Base-by-base conservation (phyloP, 2,797 vertebrate genomes). In the Dicrostonyx torquatus region DNA sequence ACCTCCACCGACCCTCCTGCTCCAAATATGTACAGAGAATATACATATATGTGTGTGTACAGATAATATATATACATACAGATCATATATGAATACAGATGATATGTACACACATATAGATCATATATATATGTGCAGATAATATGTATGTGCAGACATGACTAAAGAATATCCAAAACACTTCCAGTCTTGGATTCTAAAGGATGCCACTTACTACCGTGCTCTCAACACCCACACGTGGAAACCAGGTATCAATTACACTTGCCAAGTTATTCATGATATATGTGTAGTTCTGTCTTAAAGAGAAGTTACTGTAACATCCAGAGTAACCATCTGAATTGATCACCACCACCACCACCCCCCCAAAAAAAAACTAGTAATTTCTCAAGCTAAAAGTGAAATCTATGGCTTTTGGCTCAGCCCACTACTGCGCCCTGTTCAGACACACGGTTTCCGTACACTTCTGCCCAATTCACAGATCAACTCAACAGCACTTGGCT, bases 81-180 rank as follows among this genome's bases (percentile, higher is more conserved):
- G 55, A 55, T 55, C 15, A 55, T 55, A 55, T 6, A 55, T 18
- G 43, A n/a, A n/a, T 55, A 18, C 18, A 55, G 55, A 55, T 55
- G 22, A 58, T 58, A 58, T 22, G 22, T 58, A 55, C 55, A 58
- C 22, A 5, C 55, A 58, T 22, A 58, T 7, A n/a, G n/a, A n/a
- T n/a, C n/a, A n/a, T 22, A 58, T 55, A 20, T 20, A 20, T 22
- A 18, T 5, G 6, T 22, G 22, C 55, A 58, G 55, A 55, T 55
- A 55, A 55, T 20, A 55, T 55, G 22, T 58, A 17, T 58, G 20
- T 22, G 22, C 55, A 92, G 43, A 83, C 13, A 66, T 88, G 22
- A 72, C 72, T 84, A 58, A 12, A 89, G 34, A 94, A 87, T 89
- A 62, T 86, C 31, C 90, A 90, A 87, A 31, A 60, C 17, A 90